Evolutionary conservation across 53 echinoderm and acorn worm species (phyloP).

Genomic region (Apostichopus leukothele): DNA sequence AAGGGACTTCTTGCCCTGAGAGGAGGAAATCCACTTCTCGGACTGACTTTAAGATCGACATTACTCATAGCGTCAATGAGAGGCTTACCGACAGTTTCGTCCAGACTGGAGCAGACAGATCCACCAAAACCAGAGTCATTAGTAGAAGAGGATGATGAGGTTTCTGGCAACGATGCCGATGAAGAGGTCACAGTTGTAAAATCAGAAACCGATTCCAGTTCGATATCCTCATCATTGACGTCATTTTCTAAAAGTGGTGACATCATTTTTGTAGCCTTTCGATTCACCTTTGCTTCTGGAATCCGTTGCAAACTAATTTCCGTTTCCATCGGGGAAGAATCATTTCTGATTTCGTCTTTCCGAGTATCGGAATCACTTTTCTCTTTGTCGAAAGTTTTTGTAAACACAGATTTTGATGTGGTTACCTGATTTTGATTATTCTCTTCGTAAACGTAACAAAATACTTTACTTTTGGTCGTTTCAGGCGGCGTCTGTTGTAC

Average conservation of each 20-base stretch:
- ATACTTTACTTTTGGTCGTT: not conserved
- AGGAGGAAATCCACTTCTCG: not conserved
- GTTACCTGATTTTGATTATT: not conserved
- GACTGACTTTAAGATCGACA: not conserved
- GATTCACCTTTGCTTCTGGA: too few species aligned
- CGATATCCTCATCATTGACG: not conserved
- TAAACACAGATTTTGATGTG: too few species aligned
- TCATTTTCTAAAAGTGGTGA: not conserved
- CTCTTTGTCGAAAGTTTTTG: too few species aligned
- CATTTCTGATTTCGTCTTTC: too few species aligned
- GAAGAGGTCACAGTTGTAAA: not conserved
- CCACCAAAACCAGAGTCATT: not conserved
- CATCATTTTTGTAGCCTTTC: not conserved
- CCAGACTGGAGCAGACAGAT: not conserved
- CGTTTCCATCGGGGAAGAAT: too few species aligned
- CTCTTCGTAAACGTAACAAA: not conserved
- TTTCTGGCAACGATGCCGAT: not conserved
- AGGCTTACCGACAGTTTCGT: not conserved
- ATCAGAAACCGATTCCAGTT: not conserved
- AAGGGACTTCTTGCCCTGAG: not conserved
- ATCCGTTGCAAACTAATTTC: too few species aligned
- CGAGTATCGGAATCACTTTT: too few species aligned
- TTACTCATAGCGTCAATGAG: not conserved
- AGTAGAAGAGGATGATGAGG: not conserved
- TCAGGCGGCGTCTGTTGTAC: not conserved